Conservation (phyloP, 2,797 vertebrate species). For the Nyctibius grandis region DNA sequence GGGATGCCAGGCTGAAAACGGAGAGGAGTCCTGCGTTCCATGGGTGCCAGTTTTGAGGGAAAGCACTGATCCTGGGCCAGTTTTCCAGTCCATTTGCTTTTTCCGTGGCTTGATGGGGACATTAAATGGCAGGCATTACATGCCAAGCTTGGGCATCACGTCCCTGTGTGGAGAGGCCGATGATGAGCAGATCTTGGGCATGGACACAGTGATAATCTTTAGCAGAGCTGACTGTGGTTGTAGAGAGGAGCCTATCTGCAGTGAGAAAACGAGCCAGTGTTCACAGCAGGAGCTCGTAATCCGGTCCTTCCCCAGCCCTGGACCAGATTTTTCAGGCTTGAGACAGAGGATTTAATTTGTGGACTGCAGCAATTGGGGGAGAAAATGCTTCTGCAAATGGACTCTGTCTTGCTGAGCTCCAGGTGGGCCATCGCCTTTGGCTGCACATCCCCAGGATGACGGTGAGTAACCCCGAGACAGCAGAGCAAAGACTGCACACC, state of each 20-base stretch:
- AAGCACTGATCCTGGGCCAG: neutral
- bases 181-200: neutral
- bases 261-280: neutral
- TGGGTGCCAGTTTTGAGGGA: neutral
- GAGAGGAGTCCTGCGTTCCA: neutral
- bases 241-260: neutral
- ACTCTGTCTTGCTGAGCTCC: neutral
- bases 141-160: neutral
- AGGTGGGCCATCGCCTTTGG: neutral
- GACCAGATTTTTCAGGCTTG: neutral
- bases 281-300: fast-evolving
- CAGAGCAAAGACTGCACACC: neutral
- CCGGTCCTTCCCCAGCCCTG: neutral
- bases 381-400: neutral
- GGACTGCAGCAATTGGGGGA: neutral
- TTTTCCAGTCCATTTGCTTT: conserved; percentile 51
- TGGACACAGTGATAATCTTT: neutral
- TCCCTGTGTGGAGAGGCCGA: neutral
- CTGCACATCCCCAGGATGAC: neutral
- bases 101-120: neutral
- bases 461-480: neutral
- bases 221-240: neutral
- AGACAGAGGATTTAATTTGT: neutral
- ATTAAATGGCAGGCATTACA: neutral
- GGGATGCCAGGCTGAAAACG: neutral